A percentile compares a stretch with the other conserved stretches of the same genome.
Evolutionary conservation across 2,113 vertebrate genomes (phyloP).

Genomic region (Heteronetta atricapilla): DNA sequence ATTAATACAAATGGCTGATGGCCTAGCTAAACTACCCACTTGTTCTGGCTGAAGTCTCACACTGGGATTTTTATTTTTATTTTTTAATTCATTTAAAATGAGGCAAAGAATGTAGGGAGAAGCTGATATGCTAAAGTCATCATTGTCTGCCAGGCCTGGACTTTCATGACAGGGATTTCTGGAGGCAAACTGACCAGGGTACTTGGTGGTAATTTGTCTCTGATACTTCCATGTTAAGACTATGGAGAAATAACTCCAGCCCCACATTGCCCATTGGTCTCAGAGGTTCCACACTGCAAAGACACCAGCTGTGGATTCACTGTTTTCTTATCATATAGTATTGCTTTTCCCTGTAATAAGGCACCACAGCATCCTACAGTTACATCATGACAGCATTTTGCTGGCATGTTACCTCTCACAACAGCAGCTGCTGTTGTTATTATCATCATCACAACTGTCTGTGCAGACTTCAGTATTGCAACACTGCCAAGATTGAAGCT

Average conservation of each 20-base stretch:
- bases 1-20: background rate
- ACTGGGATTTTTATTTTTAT: background rate
- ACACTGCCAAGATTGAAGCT: background rate
- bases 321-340: background rate
- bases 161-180: background rate
- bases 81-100: background rate
- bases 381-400: background rate
- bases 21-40: background rate
- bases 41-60: background rate
- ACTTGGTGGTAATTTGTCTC: background rate
- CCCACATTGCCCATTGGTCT: background rate
- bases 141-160: background rate
- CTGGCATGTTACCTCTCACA: background rate
- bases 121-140: background rate
- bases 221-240: background rate
- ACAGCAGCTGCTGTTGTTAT: background rate
- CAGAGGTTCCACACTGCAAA: background rate
- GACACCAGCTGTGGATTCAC: background rate
- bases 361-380: background rate
- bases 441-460: background rate
- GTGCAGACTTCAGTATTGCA: background rate
- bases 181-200: background rate
- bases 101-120: background rate
- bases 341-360: background rate
- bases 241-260: rapidly evolving